phyloP scores from a whole-genome alignment of 2,797 vertebrate species.

The Vipera latastei region DNA sequence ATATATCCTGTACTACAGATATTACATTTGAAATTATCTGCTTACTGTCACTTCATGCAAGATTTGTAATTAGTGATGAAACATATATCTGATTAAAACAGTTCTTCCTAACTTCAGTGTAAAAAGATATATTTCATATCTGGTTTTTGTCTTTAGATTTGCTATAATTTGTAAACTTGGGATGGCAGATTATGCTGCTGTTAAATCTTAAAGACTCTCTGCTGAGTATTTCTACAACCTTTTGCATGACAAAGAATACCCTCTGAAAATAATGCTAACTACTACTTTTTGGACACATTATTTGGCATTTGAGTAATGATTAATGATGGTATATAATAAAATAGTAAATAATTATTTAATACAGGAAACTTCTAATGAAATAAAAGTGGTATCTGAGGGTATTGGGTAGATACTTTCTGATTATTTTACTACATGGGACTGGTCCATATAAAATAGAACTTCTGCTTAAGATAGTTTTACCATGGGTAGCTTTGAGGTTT shows the following conservation, averaged over 20 bases:
- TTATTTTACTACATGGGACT: background rate
- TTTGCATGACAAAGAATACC: conserved; percentile 4
- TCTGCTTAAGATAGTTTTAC: background rate
- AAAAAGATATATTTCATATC: conserved; percentile 58
- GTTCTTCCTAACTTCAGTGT: conserved; percentile 32
- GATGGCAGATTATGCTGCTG: conserved; percentile 31
- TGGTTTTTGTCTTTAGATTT: conserved; percentile 31
- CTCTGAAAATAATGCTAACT: conserved; percentile 53
- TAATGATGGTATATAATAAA: background rate
- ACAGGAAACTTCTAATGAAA: conserved; percentile 33
- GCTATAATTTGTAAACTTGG: conserved; percentile 32
- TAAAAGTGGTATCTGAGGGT: conserved; percentile 16
- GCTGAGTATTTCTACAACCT: conserved; percentile 34
- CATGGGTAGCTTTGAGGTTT: background rate
- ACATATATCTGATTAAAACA: conserved; percentile 60
- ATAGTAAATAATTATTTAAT: background rate
- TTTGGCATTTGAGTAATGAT: conserved; percentile 35
- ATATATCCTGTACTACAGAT: background rate
- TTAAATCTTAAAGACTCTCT: conserved; percentile 42
- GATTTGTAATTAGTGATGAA: conserved; percentile 53
- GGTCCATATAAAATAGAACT: background rate
- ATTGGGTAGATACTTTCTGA: conserved; percentile 19
- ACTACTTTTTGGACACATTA: conserved; percentile 2
- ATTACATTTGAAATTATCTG: background rate
- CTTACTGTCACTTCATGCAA: conserved; percentile 42